A percentile compares a stretch with the other conserved stretches of the same genome.
phyloP scores from a whole-genome alignment of 2,797 vertebrate species.

The Kryptolebias ocellatus region DNA sequence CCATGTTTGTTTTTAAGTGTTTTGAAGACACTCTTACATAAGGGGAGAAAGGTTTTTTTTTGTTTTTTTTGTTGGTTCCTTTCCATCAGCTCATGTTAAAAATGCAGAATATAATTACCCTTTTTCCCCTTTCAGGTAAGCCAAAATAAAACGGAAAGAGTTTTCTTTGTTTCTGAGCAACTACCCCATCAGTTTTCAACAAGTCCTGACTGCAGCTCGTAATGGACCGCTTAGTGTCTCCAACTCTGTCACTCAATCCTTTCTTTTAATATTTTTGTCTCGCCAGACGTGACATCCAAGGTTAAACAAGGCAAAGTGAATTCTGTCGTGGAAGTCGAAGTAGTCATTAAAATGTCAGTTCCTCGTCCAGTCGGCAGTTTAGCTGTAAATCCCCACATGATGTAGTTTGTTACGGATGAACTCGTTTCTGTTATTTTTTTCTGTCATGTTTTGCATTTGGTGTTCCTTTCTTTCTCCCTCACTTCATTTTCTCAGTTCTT shows the following conservation, averaged over 20 bases:
- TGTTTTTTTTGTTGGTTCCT: too few relatives aligned
- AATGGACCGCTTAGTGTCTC: constrained; percentile 19
- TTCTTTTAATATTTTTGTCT: neutral
- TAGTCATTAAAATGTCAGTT: constrained; percentile 55
- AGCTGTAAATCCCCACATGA: too few relatives aligned
- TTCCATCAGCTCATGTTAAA: too few relatives aligned
- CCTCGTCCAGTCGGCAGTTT: constrained; percentile 24
- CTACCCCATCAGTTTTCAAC: constrained; percentile 40
- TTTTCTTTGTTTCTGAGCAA: neutral
- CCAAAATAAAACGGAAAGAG: constrained; percentile 4
- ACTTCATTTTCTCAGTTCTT: too few relatives aligned
- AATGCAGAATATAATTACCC: too few relatives aligned
- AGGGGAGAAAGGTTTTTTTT: too few relatives aligned
- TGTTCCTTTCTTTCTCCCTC: too few relatives aligned
- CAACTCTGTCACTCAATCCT: constrained; percentile 9
- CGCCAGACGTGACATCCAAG: neutral
- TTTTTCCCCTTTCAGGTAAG: too few relatives aligned
- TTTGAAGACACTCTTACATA: constrained; percentile 21
- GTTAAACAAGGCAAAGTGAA: constrained; percentile 16
- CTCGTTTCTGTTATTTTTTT: too few relatives aligned
- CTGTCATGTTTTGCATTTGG: too few relatives aligned
- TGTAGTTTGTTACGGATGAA: too few relatives aligned
- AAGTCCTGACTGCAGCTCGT: constrained; percentile 30
- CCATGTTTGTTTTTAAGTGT: neutral
- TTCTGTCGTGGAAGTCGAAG: constrained; percentile 25